Evolutionary conservation across 2,888 invertebrate species (phyloP), one percentile per base, ranked within the genome.

Genomic region (Ferdinandea cuprea): DNA sequence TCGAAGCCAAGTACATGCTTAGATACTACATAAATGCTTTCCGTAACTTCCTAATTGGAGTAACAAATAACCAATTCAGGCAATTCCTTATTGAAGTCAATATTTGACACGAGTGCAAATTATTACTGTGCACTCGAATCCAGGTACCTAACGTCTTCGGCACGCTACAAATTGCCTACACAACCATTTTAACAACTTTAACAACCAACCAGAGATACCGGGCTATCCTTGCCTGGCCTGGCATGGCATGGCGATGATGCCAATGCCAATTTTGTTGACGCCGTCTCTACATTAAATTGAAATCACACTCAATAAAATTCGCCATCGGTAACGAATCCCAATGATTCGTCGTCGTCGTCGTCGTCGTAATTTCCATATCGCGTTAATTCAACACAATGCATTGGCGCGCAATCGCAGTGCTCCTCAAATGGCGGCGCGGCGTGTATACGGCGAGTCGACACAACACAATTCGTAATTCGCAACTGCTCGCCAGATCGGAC

Each of bases 291-390:
- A 78, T 73, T 83, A 83, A 83, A 83, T 83, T 83, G 73, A 78
- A 78, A 78, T 78, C 83, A 73, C 83, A 83, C 83, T 83, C 78
- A 78, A 83, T 83, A 83, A 83, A 83, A 73, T 56, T 25, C 66
- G 73, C 81, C 81, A 77, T 83, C 77, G 77, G 71, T 71, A 77
- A 61, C 66, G 66, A 73, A 73, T 83, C 66, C 61, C 46, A 52
- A 52, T 25, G 44, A 66, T 59, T 58, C 58, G 46, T 71, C 59
- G 65, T 42, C 59, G 63, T 83, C 58, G 78, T 58, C 58, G 46
- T 71, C 59, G 65, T 42, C 59, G 63, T 83, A 63, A 83, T 83
- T 83, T 83, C 83, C 83, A 83, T 83, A 83, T 78, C 83, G 48
- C 56, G 83, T 72, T 66, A 66, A 68, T 83, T 54, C 72, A 83